Base-by-base conservation (phyloP, 2,888 invertebrate species). In the Stenodera caucasica region DNA sequence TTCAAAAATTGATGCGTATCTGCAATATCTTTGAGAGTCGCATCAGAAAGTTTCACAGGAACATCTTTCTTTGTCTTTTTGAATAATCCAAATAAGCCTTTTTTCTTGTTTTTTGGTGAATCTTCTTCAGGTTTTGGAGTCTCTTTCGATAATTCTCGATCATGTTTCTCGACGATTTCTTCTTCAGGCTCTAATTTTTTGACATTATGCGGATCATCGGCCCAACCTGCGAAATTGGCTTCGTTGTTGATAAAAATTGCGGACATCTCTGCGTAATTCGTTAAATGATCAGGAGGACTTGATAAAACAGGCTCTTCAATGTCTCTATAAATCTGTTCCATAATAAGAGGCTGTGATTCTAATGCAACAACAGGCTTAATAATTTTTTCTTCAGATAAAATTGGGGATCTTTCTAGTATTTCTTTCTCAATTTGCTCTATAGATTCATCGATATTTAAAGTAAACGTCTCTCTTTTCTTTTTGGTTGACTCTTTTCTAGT, bases 111-210 rank as follows among this genome's bases (percentile, higher is more conserved):
- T 70, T 49, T 72, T 73, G 26, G 15, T 2, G 26, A 32, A 7
- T 56, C 53, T 49, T 58, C 59, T 49, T 58, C 59, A 23, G 23
- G n/a, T 8, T 14, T 55, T 32, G 60, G 54, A 64, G 61, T 50
- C 65, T 79, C 76, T 66, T 77, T 76, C 0, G 76, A 76, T 23
- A 74, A 66, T 67, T 79, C 77, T 51, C 70, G 69, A 49, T 78
- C 78, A 53, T 78, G 79, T 66, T 80, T 80, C 61, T 79, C 78
- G 18, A 78, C 69, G 33, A 78, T 75, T 58, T 75, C 75, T 57
- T 66, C 71, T 55, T 66, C 66, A 30, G 75, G 76, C 58, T 77
- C 76, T 53, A 73, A 70, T 37, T 78, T 78, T 71, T 72, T 78
- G 12, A 71, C 60, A 57, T 74, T 74, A 53, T 72, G 58, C 23